Base-by-base conservation (phyloP, 2,113 vertebrate species). In the Calidris pugnax region DNA sequence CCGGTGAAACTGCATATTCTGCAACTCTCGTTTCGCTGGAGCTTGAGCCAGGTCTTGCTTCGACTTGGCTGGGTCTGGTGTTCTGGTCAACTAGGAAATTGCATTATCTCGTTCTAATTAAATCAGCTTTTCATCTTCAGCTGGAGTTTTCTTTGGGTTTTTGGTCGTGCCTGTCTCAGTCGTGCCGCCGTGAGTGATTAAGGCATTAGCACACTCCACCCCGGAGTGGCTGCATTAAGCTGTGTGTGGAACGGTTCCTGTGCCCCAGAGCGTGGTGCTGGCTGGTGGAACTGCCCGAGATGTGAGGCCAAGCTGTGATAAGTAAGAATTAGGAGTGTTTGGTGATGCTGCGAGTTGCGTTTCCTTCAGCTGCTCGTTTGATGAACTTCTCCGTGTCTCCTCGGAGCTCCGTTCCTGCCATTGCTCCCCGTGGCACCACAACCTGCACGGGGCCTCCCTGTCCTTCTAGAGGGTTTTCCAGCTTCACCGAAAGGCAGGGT, bases 41-140 rank as follows among this genome's bases (percentile, higher is more conserved):
- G 71, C 43, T 92, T 87, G 68, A 96, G 78, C 91, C 89, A 76
- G 86, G 82, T 88, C 88, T 66, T 81, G 59, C 95, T 95, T 82
- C 80, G 67, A 3, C 83, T 85, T 51, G 87, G 92, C 93, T 76
- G 62, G 23, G 32, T 68, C 85, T 32, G 59, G 59, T 81, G 68
- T 75, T 74, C 82, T 92, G 93, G 94, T 87, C 94, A 87, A 21
- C 45, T 48, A 68, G 55, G 80, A 86, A 89, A 92, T 85, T 75
- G 47, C 69, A 69, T 87, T 83, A 75, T 72, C 69, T 88, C 79
- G 13, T 30, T 41, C 62, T 87, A 79, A 95, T 94, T 82, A 62
- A 90, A 86, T 95, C 85, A 66, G 73, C 57, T 91, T 83, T 91
- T 87, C 53, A 24, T 87, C 79, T 88, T 84, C 84, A 45, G 85